A percentile compares a stretch with the other conserved stretches of the same genome.
phyloP scores from a whole-genome alignment of 2,888 invertebrate genomes.

The Drosophila emarginata region DNA sequence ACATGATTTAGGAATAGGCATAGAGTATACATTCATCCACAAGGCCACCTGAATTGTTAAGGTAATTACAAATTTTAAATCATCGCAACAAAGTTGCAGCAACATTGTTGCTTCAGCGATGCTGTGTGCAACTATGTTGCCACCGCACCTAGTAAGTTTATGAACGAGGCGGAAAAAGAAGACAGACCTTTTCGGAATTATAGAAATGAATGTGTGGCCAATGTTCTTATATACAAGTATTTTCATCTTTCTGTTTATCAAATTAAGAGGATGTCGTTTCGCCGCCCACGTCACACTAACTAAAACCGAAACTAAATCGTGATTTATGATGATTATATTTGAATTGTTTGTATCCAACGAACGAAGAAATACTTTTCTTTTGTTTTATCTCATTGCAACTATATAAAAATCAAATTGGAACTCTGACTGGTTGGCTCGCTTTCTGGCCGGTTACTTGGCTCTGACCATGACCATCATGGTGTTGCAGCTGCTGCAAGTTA shows the following conservation, averaged over 20 bases:
- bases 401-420: slow-evolving; percentile 47
- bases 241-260: background rate
- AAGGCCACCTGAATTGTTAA: slow-evolving; percentile 27
- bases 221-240: background rate
- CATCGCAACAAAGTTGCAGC: slow-evolving; percentile 14
- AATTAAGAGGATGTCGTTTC: background rate
- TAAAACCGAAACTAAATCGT: slow-evolving; percentile 52
- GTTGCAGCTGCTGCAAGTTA: slow-evolving; percentile 26
- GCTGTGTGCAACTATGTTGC: background rate
- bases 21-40: slow-evolving; percentile 19
- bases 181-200: background rate
- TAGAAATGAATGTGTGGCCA: background rate
- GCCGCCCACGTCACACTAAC: no score
- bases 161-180: no score
- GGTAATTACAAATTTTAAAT: slow-evolving; percentile 39
- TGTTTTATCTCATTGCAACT: slow-evolving; percentile 40
- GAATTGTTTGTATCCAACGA: slow-evolving; percentile 42
- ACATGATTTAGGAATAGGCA: background rate
- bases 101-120: slow-evolving; percentile 33
- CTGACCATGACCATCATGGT: slow-evolving; percentile 46
- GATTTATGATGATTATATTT: slow-evolving; percentile 55
- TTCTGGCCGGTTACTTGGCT: slow-evolving; percentile 16
- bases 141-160: background rate
- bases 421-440: slow-evolving; percentile 13
- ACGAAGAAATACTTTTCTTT: slow-evolving; percentile 20